Evolutionary conservation across 2,113 vertebrate species (phyloP).

Genomic region (Misgurnus mizolepis): DNA sequence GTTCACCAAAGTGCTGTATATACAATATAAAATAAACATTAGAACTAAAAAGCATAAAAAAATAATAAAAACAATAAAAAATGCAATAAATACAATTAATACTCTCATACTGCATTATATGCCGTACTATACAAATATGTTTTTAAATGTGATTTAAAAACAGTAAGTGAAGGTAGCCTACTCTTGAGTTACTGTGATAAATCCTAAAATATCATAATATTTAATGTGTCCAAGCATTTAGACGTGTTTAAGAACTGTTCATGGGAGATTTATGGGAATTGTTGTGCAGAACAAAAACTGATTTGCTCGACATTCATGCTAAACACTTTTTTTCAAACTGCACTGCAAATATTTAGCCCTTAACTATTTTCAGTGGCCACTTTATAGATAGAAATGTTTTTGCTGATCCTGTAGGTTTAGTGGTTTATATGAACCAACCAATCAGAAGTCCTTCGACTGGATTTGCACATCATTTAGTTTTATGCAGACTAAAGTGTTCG

Average conservation of each 20-base stretch:
- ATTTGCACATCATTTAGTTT: not conserved
- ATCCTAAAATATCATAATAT: not conserved
- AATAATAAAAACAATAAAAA: too few species aligned
- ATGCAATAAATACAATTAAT: too few species aligned
- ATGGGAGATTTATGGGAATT: not conserved
- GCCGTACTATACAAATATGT: too few species aligned
- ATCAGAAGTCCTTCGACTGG: not conserved
- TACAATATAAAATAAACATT: too few species aligned
- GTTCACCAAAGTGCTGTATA: too few species aligned
- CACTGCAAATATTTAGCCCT: not conserved
- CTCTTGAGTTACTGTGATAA: slow-evolving; percentile 11
- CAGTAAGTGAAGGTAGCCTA: too few species aligned
- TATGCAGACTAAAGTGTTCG: too few species aligned
- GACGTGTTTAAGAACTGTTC: not conserved
- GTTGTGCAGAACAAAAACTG: not conserved
- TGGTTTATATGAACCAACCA: not conserved
- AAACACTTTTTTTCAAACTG: not conserved
- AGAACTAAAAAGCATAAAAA: too few species aligned
- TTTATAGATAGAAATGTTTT: not conserved
- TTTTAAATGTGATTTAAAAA: too few species aligned
- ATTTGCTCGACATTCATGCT: not conserved
- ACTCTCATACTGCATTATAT: too few species aligned
- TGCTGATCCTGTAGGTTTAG: not conserved
- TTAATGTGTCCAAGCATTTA: not conserved
- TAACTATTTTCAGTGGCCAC: not conserved